Evolutionary conservation across 2,113 vertebrate species (phyloP).

Genomic region (Dissostichus mawsoni): DNA sequence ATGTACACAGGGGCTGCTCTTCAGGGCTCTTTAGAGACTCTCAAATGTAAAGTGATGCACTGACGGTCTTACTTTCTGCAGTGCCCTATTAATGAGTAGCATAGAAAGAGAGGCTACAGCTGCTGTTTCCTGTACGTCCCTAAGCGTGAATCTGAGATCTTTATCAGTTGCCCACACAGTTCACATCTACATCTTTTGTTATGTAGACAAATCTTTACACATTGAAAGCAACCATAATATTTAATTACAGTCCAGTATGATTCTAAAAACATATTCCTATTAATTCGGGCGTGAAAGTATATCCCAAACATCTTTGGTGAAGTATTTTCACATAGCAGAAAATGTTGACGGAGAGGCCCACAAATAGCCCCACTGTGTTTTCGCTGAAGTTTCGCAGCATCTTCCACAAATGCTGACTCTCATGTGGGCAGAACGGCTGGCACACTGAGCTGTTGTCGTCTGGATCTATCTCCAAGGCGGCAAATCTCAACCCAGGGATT

Average conservation of each 20-base stretch:
- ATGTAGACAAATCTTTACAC: neutral
- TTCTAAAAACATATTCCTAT: neutral
- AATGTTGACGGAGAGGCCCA: conserved; percentile 87
- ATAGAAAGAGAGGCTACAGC: conserved; percentile 15
- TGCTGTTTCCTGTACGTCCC: conserved; percentile 51
- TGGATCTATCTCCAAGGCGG: conserved; percentile 53
- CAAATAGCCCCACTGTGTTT: conserved; percentile 83
- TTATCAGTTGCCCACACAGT: conserved; percentile 45
- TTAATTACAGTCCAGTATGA: neutral
- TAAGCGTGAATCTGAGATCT: conserved; percentile 34
- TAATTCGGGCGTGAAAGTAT: neutral
- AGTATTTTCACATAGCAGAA: conserved; percentile 91
- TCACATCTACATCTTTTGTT: neutral
- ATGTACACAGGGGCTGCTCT: neutral
- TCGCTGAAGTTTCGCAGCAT: conserved; percentile 83
- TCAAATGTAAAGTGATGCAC: neutral
- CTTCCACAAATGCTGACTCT: conserved; percentile 79
- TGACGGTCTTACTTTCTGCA: neutral
- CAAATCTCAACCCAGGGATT: conserved; percentile 78
- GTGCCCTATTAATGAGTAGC: neutral
- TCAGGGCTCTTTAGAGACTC: neutral
- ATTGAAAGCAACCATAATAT: neutral
- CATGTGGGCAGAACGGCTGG: conserved; percentile 72
- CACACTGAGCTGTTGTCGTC: conserved; percentile 27
- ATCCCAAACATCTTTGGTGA: neutral